Evolutionary conservation across 2,888 invertebrate species (phyloP), one percentile per base, ranked within the genome.

Genomic region (Mimachlamys varia): DNA sequence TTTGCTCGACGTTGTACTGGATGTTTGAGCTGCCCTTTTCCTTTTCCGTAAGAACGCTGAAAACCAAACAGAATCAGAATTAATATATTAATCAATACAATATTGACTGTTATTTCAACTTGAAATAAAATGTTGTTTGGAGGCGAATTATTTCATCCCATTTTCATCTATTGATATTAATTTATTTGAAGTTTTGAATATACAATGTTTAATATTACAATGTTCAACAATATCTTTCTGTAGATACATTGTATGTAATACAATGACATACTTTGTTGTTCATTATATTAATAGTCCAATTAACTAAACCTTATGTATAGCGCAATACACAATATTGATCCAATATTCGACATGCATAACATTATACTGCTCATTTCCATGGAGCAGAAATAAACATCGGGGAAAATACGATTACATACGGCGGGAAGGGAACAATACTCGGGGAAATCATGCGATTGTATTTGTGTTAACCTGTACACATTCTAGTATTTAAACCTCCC

Each of bases 361-460:
- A n/a, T n/a, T n/a, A n/a, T 27, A 76, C 76, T 76, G 76, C 33
- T 76, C 76, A 76, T 76, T 76, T 33, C 76, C 76, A 76, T 76
- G 76, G 76, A 33, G 76, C 76, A 76, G 76, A 76, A 76, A 76
- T 7, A 76, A 76, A 76, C 76, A 76, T 33, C 62, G 62, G n/a
- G 22, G 62, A 62, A 76, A 76, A 76, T 76, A 76, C 76, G 76
- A 76, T 76, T 76, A 76, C 76, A 22, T 76, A 33, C 4, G 76
- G 76, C 76, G 76, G 76, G 76, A 76, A 33, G 7, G 4, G 76
- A 76, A 76, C 76, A 76, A 76, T 76, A 27, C 53, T 15, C 33
- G 12, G n/a, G 10, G 27, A 76, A 76, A 76, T 76, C 76, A 33
- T 27, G 22, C 13, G 76, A 76, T 76, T 76, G 76, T 76, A 76